Evolutionary conservation across 37 sponge, comb jelly and placozoan species (phyloP).

Genomic region (Cliona cf. orientalis): DNA sequence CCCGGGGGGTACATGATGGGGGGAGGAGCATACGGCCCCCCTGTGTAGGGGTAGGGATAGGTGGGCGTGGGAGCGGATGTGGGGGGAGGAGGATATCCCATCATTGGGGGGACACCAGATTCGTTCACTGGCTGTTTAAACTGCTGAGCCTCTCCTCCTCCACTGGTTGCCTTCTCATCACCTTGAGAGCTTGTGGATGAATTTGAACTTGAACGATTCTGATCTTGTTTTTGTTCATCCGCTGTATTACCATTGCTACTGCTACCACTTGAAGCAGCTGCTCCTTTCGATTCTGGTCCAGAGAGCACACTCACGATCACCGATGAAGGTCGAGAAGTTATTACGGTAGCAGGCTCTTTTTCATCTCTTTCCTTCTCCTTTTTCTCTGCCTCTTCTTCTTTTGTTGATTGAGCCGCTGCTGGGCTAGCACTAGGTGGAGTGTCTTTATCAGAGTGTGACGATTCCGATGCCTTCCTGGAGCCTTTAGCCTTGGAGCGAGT

Average conservation of each 20-base stretch:
- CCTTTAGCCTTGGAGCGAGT: neutral
- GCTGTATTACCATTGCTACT: neutral
- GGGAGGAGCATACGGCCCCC: neutral
- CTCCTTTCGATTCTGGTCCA: conserved; percentile 1
- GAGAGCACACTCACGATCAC: conserved; percentile 50
- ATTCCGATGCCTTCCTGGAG: conserved; percentile 1
- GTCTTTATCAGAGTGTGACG: conserved; percentile 7
- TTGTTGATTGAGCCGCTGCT: neutral
- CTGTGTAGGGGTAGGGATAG: neutral
- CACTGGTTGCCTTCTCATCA: neutral
- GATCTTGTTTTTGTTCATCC: conserved; percentile 10
- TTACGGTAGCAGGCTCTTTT: neutral
- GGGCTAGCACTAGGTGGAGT: neutral
- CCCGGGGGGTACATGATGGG: conserved; percentile 10
- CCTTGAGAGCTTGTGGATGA: neutral
- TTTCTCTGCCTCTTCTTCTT: neutral
- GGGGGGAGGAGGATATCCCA: conserved; percentile 7
- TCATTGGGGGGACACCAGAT: conserved; percentile 9
- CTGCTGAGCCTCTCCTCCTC: neutral
- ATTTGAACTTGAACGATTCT: neutral
- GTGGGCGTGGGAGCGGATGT: conserved; percentile 18
- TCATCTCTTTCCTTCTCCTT: neutral
- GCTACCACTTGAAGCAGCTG: too few species aligned
- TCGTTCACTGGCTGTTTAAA: neutral
- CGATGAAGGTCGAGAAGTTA: conserved; percentile 5